phyloP scores from a whole-genome alignment of 2,113 vertebrate genomes.

The Rhombomys opimus region DNA sequence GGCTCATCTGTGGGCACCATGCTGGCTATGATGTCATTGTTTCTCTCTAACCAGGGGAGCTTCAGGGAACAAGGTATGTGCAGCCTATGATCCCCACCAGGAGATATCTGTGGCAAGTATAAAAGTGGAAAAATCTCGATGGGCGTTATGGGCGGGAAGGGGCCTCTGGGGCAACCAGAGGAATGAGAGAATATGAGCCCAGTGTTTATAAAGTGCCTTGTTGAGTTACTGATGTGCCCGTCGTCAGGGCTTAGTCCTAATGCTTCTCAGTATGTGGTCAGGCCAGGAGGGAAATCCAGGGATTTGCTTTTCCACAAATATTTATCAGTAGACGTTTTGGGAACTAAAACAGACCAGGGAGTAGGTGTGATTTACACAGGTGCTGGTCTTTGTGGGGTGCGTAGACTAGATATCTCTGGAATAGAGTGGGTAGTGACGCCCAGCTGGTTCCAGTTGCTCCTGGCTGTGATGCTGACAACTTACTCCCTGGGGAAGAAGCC shows the following conservation, averaged over 20 bases:
- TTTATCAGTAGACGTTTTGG: slow-evolving; percentile 56
- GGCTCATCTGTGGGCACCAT: not conserved
- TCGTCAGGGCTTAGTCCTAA: slow-evolving; percentile 48
- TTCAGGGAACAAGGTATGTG: not conserved
- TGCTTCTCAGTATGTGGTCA: slow-evolving; percentile 55
- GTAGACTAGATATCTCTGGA: not conserved
- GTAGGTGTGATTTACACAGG: not conserved
- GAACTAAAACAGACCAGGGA: slow-evolving; percentile 58
- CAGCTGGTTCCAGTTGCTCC: not conserved
- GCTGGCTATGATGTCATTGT: not conserved
- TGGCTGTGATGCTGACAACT: not conserved
- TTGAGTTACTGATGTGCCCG: slow-evolving; percentile 32
- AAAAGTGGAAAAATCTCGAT: not conserved
- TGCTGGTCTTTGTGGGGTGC: not conserved
- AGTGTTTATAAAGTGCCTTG: slow-evolving; percentile 34
- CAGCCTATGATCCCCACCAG: not conserved
- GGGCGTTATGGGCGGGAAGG: not conserved
- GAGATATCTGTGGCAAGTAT: not conserved
- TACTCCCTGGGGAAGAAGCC: not conserved
- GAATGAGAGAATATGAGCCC: slow-evolving; percentile 42
- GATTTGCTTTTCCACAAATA: slow-evolving; percentile 64
- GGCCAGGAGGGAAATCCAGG: slow-evolving; percentile 57
- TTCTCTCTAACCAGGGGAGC: not conserved
- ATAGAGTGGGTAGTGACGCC: not conserved
- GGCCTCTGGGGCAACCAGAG: slow-evolving; percentile 10